Percentiles rank a stretch among this genome's conserved stretches.
Conservation (phyloP, 2,113 vertebrate genomes). For the Pygathrix nemaeus region DNA sequence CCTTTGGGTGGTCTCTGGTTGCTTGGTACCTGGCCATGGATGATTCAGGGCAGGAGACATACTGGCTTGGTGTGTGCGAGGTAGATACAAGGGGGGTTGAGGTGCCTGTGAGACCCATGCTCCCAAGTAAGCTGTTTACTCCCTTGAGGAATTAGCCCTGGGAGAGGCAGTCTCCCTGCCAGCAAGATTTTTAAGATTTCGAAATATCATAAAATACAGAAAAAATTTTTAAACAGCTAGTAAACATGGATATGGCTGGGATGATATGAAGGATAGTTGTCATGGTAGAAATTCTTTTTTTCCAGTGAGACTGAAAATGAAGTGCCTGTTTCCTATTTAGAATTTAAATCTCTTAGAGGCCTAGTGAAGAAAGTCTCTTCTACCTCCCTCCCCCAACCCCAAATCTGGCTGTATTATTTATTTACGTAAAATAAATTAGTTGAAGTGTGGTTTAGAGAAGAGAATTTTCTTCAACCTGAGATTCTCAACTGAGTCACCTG, state of each 20-base stretch:
- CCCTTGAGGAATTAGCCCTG: background rate
- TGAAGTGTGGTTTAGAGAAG: background rate
- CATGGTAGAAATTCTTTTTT: background rate
- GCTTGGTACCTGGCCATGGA: background rate
- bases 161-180: background rate
- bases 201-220: background rate
- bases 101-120: background rate
- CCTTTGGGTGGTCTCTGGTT: background rate
- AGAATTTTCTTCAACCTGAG: background rate
- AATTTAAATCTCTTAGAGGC: background rate
- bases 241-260: background rate
- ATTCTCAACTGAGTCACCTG: background rate
- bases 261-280: background rate
- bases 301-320: background rate
- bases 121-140: background rate
- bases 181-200: constrained; percentile 8
- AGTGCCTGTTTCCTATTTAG: background rate
- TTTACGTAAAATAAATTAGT: background rate
- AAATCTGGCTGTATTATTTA: background rate
- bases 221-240: background rate
- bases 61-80: background rate
- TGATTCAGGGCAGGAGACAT: background rate
- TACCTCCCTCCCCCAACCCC: background rate
- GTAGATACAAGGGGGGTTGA: background rate
- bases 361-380: background rate